phyloP scores from a whole-genome alignment of 2,888 invertebrate genomes.

The Cephus sareptanus region DNA sequence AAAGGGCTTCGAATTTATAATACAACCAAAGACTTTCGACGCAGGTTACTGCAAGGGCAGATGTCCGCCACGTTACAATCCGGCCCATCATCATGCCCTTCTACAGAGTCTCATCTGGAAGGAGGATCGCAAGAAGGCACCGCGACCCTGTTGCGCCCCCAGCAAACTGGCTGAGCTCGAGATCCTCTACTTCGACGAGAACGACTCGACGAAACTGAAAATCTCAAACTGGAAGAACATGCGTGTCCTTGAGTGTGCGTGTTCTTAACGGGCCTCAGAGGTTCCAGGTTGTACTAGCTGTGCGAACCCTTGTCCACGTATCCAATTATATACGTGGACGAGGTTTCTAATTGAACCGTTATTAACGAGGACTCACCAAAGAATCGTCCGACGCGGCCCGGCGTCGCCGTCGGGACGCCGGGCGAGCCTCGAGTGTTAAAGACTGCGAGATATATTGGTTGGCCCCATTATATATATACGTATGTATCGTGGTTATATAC shows the following conservation, averaged over 20 bases:
- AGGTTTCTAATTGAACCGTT: not conserved
- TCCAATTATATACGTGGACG: not conserved
- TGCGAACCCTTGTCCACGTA: not conserved
- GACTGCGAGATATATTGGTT: not conserved
- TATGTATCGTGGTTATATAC: not conserved
- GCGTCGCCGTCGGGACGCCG: not conserved
- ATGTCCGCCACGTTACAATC: conserved; percentile 76
- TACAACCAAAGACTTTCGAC: conserved; percentile 77
- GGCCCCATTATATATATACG: not conserved
- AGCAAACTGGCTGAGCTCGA: conserved; percentile 74
- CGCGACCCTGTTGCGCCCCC: conserved; percentile 78
- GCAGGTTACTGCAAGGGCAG: conserved; percentile 78
- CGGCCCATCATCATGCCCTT: conserved; percentile 78
- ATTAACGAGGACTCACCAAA: conserved; percentile 41
- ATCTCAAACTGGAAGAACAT: conserved; percentile 78
- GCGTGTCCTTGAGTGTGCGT: conserved; percentile 78
- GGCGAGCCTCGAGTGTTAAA: not conserved
- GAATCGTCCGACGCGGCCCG: conserved; percentile 37
- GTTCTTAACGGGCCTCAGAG: conserved; percentile 68
- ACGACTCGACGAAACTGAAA: conserved; percentile 72
- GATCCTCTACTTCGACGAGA: conserved; percentile 75
- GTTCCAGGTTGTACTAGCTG: not conserved
- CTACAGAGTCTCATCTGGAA: conserved; percentile 77
- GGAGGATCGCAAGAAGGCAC: conserved; percentile 69
- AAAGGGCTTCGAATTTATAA: conserved; percentile 74